Conservation (phyloP, 1,140 invertebrate species). For the Nebria ingens region DNA sequence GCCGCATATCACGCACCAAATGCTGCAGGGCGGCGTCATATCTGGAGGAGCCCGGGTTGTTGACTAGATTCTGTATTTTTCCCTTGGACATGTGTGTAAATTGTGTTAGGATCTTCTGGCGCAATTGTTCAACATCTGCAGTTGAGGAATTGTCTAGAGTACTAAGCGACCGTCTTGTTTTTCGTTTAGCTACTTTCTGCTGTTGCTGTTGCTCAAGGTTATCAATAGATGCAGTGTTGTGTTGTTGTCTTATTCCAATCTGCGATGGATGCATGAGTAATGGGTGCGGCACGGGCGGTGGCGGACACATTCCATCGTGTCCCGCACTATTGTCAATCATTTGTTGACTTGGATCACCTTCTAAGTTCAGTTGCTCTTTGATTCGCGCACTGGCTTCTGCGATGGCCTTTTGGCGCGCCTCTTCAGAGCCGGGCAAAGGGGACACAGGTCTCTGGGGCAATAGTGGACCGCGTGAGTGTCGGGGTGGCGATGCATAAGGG, state of each 20-base stretch:
- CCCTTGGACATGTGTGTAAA: background rate
- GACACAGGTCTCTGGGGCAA: background rate
- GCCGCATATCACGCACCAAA: background rate
- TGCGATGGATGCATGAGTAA: too few species aligned
- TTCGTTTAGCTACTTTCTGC: background rate
- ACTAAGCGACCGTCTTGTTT: background rate
- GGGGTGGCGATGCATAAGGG: background rate
- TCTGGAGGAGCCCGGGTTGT: background rate
- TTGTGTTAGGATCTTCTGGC: background rate
- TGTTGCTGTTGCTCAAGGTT: background rate
- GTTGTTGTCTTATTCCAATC: too few species aligned
- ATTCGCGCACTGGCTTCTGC: constrained; percentile 3
- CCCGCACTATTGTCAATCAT: background rate
- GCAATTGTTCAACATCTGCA: background rate
- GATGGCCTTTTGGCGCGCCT: background rate
- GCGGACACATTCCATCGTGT: background rate
- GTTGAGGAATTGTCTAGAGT: background rate
- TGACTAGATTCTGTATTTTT: constrained; percentile 1
- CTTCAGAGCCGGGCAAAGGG: background rate
- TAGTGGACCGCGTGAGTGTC: too few species aligned
- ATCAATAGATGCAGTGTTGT: background rate
- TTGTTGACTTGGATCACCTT: background rate
- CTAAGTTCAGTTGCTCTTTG: background rate
- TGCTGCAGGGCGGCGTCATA: background rate
- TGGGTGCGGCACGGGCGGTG: background rate